These are phyloP conservation scores for Sturnira hondurensis DNA, from an alignment of 2,113 vertebrate genomes.

Conservation along the genomic window DNA sequence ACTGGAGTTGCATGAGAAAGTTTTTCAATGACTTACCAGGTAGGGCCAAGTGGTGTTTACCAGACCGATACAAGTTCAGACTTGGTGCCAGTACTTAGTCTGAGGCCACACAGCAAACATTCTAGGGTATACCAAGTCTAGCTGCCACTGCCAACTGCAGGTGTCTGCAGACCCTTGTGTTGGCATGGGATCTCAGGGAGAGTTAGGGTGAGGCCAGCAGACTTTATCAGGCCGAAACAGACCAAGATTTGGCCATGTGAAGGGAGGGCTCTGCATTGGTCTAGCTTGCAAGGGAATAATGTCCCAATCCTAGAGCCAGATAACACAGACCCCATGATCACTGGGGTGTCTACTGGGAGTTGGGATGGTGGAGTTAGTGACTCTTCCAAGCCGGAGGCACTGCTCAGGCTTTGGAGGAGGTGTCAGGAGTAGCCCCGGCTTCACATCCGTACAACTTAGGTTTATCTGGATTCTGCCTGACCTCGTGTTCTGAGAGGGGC, in stretches of 20 bases:
- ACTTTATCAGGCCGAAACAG: background rate
- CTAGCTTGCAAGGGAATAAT: background rate
- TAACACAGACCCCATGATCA: background rate
- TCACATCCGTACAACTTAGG: background rate
- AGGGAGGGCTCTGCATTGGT: background rate
- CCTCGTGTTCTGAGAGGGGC: background rate
- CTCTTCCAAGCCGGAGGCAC: background rate
- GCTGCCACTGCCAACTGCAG: background rate
- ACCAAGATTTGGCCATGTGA: background rate
- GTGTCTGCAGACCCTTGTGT: background rate
- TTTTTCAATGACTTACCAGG: background rate
- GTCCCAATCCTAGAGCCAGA: background rate
- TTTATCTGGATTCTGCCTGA: background rate
- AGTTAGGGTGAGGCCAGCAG: background rate
- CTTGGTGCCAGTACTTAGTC: background rate
- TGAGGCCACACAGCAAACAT: background rate
- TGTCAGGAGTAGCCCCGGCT: background rate
- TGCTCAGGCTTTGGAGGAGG: background rate
- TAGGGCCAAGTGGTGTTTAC: background rate
- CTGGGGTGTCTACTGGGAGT: background rate
- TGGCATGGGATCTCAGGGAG: background rate
- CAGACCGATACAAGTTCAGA: background rate
- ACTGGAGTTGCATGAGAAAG: background rate
- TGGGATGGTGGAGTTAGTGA: background rate
- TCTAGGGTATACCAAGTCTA: background rate